phyloP scores from a whole-genome alignment of 2,888 invertebrate species.

The Troglohyphantes excavatus region DNA sequence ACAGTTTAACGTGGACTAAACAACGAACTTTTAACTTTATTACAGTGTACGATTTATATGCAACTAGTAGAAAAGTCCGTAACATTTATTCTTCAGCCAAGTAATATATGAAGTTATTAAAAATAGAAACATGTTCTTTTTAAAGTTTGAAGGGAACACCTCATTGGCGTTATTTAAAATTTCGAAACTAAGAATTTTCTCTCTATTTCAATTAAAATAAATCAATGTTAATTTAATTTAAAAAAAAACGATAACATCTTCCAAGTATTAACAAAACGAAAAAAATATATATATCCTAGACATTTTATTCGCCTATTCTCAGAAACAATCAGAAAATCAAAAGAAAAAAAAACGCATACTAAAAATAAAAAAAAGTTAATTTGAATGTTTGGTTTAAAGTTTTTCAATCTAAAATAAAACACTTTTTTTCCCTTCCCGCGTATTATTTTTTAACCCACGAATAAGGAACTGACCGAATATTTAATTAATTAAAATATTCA shows the following conservation, averaged over 20 bases:
- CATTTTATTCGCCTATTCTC: background rate
- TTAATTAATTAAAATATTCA: slow-evolving; percentile 55
- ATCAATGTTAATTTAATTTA: background rate
- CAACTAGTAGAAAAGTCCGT: too few relatives aligned
- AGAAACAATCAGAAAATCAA: too few relatives aligned
- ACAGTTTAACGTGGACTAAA: too few relatives aligned
- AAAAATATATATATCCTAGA: background rate
- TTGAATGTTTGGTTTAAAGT: background rate
- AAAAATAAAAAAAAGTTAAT: background rate
- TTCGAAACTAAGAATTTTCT: too few relatives aligned
- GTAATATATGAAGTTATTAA: too few relatives aligned
- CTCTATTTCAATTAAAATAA: background rate
- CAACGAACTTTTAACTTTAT: too few relatives aligned
- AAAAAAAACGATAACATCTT: background rate
- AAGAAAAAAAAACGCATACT: background rate
- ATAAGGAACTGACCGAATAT: slow-evolving; percentile 16
- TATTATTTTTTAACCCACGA: background rate
- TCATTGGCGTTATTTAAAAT: too few relatives aligned
- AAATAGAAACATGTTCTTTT: too few relatives aligned
- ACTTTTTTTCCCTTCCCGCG: background rate
- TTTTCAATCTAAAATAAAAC: background rate
- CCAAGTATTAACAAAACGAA: too few relatives aligned
- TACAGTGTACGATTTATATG: too few relatives aligned
- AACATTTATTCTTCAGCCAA: too few relatives aligned
- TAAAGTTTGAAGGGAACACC: too few relatives aligned